Base-by-base conservation (phyloP, 2,797 vertebrate species). In the Meriones psammophilus region DNA sequence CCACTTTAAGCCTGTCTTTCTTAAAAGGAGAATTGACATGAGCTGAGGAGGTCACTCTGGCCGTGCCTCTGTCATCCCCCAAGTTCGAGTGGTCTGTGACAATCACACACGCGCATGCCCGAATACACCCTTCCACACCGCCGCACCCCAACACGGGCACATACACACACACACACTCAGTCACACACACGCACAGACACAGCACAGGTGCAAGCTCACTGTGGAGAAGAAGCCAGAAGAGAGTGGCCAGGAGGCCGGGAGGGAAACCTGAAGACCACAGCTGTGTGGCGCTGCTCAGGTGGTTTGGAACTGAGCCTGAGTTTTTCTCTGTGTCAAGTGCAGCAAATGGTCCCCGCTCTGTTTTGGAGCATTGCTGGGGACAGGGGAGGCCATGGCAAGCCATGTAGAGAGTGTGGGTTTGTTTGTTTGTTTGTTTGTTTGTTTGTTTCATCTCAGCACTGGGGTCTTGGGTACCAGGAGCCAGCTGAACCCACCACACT, bases 1-100 rank as follows among this genome's bases (percentile, higher is more conserved):
- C 14, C 42, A 18, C 69, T 36, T 15, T 42, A 90, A 86, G 71
- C 46, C n/a, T 26, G 26, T 84, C 84, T 64, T 95, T 88, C 86
- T 96, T 85, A 74, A 73, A 46, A 88, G 79, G 76, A 60, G 50
- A 92, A 42, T 5, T 1, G 77, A 92, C 18, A 0, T 18, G 36
- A 50, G 18, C 20, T n/a, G 56, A 24, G 56, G 83, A 73, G 36
- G 22, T 22, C 39, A 46, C 50, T 10, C 5, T 0, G 22, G 5
- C 33, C 6, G 15, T 42, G 62, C 14, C 46, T 77, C 73, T 30
- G 3, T n/a, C 4, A 5, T 50, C 39, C 8, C 9, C 46, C 81
- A 36, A 76, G 76, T 56, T 28, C 15, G 5, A 60, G n/a, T 0
- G 33, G 7, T 15, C 22, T 1, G 42, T 66, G 50, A 56, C 88